phyloP scores from a whole-genome alignment of 2,888 invertebrate genomes.

The Aleiodes testaceus region DNA sequence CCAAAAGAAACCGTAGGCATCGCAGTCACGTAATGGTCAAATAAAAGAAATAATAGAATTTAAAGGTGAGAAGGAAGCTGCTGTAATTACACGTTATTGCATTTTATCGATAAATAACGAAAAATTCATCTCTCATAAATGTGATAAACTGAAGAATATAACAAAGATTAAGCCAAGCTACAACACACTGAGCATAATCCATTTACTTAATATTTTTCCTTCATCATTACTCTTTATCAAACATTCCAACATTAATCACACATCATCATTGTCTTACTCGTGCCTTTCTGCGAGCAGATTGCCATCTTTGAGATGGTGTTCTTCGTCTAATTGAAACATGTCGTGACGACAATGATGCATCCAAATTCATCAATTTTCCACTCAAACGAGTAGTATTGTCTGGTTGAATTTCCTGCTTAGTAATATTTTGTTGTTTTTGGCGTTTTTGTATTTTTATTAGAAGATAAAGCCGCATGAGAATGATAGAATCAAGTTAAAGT shows the following conservation, averaged over 20 bases:
- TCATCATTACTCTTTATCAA: too few relatives aligned
- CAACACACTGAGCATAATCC: too few relatives aligned
- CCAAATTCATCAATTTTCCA: conserved; percentile 68
- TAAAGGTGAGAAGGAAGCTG: conserved; percentile 10
- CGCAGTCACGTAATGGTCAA: conserved; percentile 53
- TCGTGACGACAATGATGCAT: conserved; percentile 68
- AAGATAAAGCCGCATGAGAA: conserved; percentile 38
- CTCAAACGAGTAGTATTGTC: conserved; percentile 65
- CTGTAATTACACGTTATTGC: neutral
- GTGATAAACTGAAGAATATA: too few relatives aligned
- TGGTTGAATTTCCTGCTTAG: conserved; percentile 60
- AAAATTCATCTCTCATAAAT: too few relatives aligned
- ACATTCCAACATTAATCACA: too few relatives aligned
- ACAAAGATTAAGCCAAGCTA: too few relatives aligned
- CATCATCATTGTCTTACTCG: conserved; percentile 64
- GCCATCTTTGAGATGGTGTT: conserved; percentile 71
- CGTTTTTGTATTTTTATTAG: neutral
- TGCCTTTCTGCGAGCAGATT: conserved; percentile 70
- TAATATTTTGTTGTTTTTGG: conserved; percentile 2
- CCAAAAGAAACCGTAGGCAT: conserved; percentile 62
- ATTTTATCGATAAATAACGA: too few relatives aligned
- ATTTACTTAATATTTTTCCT: too few relatives aligned
- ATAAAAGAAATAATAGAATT: conserved; percentile 33
- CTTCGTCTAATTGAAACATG: conserved; percentile 69
- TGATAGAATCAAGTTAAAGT: conserved; percentile 13